These are phyloP conservation scores for Phodopus roborovskii DNA, from an alignment of 2,113 vertebrate species.

Conservation along the genomic window DNA sequence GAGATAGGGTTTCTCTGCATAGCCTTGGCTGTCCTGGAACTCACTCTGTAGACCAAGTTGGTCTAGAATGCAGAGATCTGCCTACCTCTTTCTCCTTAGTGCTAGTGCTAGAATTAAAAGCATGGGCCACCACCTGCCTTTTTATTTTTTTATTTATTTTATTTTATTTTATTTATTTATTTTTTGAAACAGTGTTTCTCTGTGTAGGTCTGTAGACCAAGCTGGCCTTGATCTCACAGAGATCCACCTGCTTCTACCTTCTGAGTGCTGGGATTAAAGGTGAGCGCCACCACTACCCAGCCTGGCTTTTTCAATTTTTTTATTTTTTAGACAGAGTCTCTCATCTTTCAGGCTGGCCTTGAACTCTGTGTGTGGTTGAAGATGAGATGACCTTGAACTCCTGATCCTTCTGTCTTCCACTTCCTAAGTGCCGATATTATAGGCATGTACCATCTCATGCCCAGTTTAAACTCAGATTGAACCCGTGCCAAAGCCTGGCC, in stretches of 20 bases:
- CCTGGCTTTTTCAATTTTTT: background rate
- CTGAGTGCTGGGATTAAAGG: no score
- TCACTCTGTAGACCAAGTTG: background rate
- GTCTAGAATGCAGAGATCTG: background rate
- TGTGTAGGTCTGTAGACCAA: no score
- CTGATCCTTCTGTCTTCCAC: no score
- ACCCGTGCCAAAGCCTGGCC: background rate
- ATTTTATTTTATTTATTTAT: background rate
- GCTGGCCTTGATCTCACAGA: no score
- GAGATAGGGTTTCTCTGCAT: background rate
- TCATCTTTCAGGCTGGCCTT: background rate
- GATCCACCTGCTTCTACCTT: no score
- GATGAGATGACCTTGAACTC: background rate
- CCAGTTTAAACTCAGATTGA: background rate
- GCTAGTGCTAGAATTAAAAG: background rate
- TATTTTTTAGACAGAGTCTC: background rate
- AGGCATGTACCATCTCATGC: background rate
- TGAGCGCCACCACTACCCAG: no score
- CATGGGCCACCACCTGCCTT: background rate
- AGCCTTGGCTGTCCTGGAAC: background rate
- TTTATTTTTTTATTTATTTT: background rate
- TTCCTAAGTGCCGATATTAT: background rate
- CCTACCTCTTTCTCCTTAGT: background rate
- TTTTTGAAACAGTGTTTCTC: background rate
- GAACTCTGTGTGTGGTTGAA: background rate